A percentile compares a stretch with the other conserved stretches of the same genome.
phyloP scores from a whole-genome alignment of 2,113 vertebrate genomes.

The Bettongia penicillata region DNA sequence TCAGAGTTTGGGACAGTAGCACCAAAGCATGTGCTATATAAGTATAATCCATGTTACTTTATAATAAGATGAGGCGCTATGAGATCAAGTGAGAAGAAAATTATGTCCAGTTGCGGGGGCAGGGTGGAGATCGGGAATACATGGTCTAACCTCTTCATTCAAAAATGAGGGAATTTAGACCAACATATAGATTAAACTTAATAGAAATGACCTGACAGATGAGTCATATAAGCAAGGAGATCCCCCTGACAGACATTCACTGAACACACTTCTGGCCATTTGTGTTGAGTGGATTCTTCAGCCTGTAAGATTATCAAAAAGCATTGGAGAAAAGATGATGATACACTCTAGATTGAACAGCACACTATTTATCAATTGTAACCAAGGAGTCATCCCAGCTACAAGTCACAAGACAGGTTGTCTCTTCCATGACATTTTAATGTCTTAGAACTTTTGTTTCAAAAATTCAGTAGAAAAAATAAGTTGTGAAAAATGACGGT shows the following conservation, averaged over 20 bases:
- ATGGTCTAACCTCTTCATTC: not conserved
- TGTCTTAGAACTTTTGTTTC: constrained; percentile 41
- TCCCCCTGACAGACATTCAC: not conserved
- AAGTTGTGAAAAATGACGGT: constrained; percentile 34
- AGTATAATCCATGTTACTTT: not conserved
- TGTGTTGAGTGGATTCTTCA: not conserved
- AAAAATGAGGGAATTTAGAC: not conserved
- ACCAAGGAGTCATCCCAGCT: constrained; percentile 25
- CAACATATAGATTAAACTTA: not conserved
- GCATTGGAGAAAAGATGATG: not conserved
- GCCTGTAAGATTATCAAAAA: not conserved
- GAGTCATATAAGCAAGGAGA: not conserved
- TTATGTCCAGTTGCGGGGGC: not conserved
- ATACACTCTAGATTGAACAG: not conserved
- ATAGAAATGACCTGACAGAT: not conserved
- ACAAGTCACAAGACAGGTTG: not conserved
- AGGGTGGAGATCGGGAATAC: not conserved
- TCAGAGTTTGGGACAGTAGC: too few relatives aligned
- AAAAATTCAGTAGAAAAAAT: constrained; percentile 21
- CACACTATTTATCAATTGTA: constrained; percentile 1
- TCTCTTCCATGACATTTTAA: constrained; percentile 39
- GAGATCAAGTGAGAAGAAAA: not conserved
- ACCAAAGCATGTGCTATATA: too few relatives aligned
- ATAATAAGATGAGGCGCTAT: not conserved
- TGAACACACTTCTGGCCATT: constrained; percentile 28